Evolutionary conservation across 1,140 invertebrate species (phyloP), one percentile per base, ranked within the genome.

Genomic region (Mya arenaria): DNA sequence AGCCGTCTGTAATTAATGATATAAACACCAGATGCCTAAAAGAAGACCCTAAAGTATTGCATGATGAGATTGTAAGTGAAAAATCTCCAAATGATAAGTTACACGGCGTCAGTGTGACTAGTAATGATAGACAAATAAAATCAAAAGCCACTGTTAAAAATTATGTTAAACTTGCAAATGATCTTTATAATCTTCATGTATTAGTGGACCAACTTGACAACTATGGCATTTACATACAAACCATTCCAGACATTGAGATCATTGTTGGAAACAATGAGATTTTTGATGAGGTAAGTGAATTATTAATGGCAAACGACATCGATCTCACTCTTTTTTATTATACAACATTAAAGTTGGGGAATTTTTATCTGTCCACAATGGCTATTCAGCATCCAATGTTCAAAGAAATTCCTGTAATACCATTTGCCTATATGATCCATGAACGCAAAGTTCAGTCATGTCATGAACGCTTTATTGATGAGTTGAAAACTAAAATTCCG

Each of bases 201-300:
- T 68, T 84, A 36, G 82, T 58, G 8, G 36, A 84, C 37, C 82
- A 84, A 8, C 36, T 84, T 28, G 69, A 84, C 6, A 58, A 60
- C 5, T 84, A 25, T 58, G 63, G 72, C 15, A 23, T 44, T 15
- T 52, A 68, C 25, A 79, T 84, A 32, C 65, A 62, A 48, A 55
- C 75, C 0, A 72, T 32, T 32, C 82, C 82, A 32, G 82, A 79
- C 58, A n/a, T 84, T 5, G 44, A 78, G 55, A 65, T 75, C n/a
- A n/a, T 84, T 1, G 23, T 84, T 23, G 82, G 74, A 28, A 62
- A 78, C 19, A 69, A 34, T n/a, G 82, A 84, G 41, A 63, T 84
- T 1, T 55, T 84, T 15, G 32, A 78, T n/a, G 41, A 52, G 58
- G 41, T 84, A 13, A 55, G 73, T 65, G 66, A 72, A 44, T n/a